These are phyloP conservation scores for Laticauda laticaudata DNA, from an alignment of 2,113 vertebrate species.

Conservation along the genomic window DNA sequence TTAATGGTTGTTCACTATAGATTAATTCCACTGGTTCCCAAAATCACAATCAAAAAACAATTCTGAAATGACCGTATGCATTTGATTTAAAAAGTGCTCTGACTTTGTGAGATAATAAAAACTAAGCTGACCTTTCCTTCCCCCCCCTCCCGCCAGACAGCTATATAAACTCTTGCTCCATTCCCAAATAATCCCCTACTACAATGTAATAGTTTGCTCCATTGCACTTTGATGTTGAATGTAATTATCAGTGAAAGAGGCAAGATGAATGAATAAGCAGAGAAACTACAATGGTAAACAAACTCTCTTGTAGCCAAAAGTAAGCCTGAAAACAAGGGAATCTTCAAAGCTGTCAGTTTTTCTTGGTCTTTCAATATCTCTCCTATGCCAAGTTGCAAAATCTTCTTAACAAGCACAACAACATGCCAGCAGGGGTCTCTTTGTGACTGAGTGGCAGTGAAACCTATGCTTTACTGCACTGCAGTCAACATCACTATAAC, in stretches of 20 bases:
- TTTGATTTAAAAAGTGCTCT: not conserved
- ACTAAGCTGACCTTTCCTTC: accelerated
- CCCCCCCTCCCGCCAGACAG: not conserved
- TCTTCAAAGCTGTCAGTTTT: constrained; percentile 22
- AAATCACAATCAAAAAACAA: not conserved
- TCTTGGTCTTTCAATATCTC: constrained; percentile 21
- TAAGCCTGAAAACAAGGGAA: constrained; percentile 25
- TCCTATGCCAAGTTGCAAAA: constrained; percentile 9
- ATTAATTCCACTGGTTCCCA: not conserved
- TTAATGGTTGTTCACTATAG: not conserved
- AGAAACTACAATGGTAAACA: not conserved
- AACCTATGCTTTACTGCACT: not conserved
- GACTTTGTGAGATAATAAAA: not conserved
- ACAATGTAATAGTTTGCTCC: not conserved
- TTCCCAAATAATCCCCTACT: constrained; percentile 1
- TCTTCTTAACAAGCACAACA: constrained; percentile 26
- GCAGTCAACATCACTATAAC: not conserved
- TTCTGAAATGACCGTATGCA: not conserved
- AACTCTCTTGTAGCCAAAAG: not conserved
- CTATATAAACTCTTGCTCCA: not conserved
- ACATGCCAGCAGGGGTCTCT: constrained; percentile 40
- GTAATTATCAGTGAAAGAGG: constrained; percentile 6
- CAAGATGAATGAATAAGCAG: constrained; percentile 25
- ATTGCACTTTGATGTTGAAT: constrained; percentile 8
- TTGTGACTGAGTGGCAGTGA: constrained; percentile 15